Evolutionary conservation across 2,888 invertebrate genomes (phyloP).

Genomic region (Ommatoiulus sabulosus): DNA sequence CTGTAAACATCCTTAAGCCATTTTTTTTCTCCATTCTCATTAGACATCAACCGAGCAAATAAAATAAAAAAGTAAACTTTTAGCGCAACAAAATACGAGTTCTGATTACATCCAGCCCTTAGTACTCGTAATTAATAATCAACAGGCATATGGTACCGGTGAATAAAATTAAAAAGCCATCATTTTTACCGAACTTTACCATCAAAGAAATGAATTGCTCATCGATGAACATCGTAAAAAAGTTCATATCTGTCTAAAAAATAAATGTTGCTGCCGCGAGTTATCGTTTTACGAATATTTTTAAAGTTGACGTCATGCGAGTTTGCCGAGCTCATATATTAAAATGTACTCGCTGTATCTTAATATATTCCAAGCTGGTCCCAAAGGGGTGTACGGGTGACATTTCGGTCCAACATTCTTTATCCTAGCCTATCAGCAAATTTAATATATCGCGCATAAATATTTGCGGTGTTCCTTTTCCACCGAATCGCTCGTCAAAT

Average conservation of each 20-base stretch:
- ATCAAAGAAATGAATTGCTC: neutral
- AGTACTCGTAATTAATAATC: too few relatives aligned
- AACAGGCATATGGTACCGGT: too few relatives aligned
- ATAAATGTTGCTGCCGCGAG: neutral
- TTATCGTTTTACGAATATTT: neutral
- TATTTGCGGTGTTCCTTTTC: neutral
- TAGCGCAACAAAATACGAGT: neutral
- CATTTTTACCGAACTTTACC: too few relatives aligned
- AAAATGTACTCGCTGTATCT: neutral
- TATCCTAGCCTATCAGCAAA: neutral
- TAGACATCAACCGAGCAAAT: too few relatives aligned
- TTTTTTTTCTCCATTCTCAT: neutral
- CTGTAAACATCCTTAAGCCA: neutral
- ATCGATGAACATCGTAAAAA: neutral
- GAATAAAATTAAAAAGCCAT: neutral
- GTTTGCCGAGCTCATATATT: neutral
- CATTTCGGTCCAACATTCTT: neutral
- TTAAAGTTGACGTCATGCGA: neutral
- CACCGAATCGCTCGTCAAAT: neutral
- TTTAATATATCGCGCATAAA: neutral
- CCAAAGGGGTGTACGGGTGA: neutral
- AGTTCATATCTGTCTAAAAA: neutral
- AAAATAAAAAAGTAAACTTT: too few relatives aligned
- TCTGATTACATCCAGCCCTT: neutral
- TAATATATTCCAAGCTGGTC: neutral